phyloP scores from a whole-genome alignment of 64 coral and sea anemone species.

The Platygyra sinensis region DNA sequence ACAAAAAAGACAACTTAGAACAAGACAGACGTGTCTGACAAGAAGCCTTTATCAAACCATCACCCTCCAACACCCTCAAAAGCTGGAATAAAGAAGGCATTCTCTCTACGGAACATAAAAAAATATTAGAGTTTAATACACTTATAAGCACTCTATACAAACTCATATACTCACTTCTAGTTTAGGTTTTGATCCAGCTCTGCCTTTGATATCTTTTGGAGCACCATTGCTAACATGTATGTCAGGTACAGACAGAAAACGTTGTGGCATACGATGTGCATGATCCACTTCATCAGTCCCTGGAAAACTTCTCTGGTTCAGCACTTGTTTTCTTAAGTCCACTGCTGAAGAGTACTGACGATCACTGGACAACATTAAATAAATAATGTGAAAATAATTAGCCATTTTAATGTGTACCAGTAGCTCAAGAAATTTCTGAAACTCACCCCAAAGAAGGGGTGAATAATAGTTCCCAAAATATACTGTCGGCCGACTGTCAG shows the following conservation, averaged over 20 bases:
- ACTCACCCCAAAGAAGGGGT: neutral
- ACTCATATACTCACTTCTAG: constrained; percentile 24
- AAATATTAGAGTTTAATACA: no score
- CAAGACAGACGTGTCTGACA: no score
- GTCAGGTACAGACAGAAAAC: constrained; percentile 31
- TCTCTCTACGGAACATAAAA: neutral
- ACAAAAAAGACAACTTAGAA: no score
- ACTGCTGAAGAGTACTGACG: constrained; percentile 29
- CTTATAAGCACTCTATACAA: neutral
- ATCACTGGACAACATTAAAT: neutral
- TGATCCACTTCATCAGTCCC: constrained; percentile 21
- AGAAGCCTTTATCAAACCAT: no score
- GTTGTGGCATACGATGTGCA: neutral
- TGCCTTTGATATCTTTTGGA: neutral
- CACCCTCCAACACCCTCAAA: no score
- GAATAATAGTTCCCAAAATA: no score
- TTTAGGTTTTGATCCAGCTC: constrained; percentile 50
- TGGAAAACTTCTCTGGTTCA: constrained; percentile 9
- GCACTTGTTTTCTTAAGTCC: constrained; percentile 19
- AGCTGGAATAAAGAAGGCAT: no score
- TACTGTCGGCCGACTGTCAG: no score
- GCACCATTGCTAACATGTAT: neutral
- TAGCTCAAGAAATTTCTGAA: neutral
- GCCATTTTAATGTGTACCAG: no score
- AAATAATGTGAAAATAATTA: neutral